Evolutionary conservation across 2,113 vertebrate species (phyloP).

Genomic region (Ailurus styani): DNA sequence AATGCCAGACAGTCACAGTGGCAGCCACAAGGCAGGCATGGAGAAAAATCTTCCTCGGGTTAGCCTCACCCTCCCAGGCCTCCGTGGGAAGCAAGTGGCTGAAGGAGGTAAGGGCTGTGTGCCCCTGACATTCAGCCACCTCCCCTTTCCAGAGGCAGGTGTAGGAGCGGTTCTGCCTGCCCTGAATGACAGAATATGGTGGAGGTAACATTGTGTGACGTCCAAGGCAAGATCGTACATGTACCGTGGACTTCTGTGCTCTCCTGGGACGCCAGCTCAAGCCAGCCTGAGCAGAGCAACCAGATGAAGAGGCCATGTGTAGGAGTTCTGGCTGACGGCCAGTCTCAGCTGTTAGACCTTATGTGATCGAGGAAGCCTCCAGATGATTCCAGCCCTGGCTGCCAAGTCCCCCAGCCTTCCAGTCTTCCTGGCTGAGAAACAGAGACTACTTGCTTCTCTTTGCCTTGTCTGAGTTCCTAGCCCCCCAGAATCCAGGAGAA

Average conservation of each 20-base stretch:
- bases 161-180: not conserved
- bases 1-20: not conserved
- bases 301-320: not conserved
- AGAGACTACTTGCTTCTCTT: not conserved
- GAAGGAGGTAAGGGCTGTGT: not conserved
- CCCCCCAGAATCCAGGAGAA: not conserved
- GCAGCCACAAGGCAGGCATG: not conserved
- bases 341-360: not conserved
- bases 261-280: not conserved
- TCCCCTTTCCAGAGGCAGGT: too few species aligned
- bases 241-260: not conserved
- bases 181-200: too few species aligned
- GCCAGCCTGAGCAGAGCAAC: not conserved
- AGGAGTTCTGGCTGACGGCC: not conserved
- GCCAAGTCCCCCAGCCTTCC: too few species aligned
- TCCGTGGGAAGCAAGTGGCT: accelerated
- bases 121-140: not conserved
- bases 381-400: not conserved
- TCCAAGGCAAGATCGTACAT: not conserved
- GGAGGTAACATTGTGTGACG: not conserved
- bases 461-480: not conserved
- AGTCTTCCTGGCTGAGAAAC: not conserved
- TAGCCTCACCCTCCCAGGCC: not conserved
- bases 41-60: too few species aligned
- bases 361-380: not conserved